phyloP scores from a whole-genome alignment of 2,113 vertebrate genomes.

The Oreochromis tanganicae region DNA sequence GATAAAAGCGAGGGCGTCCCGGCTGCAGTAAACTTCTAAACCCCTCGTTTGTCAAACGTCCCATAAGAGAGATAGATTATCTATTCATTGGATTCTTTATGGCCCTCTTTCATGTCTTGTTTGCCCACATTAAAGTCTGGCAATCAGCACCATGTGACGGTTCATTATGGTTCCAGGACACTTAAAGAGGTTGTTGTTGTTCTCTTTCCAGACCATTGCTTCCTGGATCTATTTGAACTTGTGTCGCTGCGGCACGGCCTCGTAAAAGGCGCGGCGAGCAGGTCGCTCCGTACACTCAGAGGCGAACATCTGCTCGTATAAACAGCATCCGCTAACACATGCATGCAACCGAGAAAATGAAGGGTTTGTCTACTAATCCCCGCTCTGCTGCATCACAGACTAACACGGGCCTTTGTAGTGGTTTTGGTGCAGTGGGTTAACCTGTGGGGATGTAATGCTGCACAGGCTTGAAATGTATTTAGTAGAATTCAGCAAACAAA shows the following conservation, averaged over 20 bases:
- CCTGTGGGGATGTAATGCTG: neutral
- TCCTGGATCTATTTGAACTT: conserved; percentile 29
- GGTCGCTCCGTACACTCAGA: neutral
- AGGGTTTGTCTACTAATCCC: neutral
- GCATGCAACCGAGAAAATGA: neutral
- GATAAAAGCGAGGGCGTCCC: conserved; percentile 5
- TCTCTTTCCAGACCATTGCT: conserved; percentile 26
- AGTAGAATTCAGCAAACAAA: neutral
- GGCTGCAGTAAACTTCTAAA: conserved; percentile 22
- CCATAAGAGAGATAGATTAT: conserved; percentile 48
- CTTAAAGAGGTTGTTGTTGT: conserved; percentile 30
- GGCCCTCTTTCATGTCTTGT: conserved; percentile 49
- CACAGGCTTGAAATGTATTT: neutral
- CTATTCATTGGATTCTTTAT: conserved; percentile 40
- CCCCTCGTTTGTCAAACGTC: conserved; percentile 26
- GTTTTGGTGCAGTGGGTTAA: neutral
- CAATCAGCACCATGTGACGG: conserved; percentile 40
- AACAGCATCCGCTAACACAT: neutral
- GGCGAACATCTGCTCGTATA: neutral
- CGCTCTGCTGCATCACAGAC: neutral
- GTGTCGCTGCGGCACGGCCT: neutral
- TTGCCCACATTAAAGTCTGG: conserved; percentile 46
- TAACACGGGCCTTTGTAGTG: neutral
- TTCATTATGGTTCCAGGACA: conserved; percentile 20
- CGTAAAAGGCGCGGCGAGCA: neutral